Base-by-base conservation (phyloP, 1,140 invertebrate species). In the Drosophila bocki region DNA sequence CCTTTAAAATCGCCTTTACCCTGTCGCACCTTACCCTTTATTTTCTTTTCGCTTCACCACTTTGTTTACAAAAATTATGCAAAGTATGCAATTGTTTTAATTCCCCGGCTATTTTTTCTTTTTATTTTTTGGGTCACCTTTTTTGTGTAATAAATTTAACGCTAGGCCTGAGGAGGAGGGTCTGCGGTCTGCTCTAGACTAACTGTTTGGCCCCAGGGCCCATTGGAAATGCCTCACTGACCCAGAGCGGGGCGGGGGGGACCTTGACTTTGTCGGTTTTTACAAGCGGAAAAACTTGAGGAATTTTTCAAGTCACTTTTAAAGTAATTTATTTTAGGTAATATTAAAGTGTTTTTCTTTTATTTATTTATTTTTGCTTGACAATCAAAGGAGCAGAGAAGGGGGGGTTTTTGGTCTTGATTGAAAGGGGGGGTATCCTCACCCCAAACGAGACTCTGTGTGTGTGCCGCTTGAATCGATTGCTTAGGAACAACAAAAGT, bases 61-160 rank as follows among this genome's bases (percentile, higher is more conserved):
- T 86, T 86, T 86, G 83, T 86, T 86, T 86, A 86, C 82, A 86
- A 59, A 82, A 86, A 86, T 86, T 86, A 86, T 86, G 78, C 82
- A 86, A 86, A 86, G 75, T 69, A 82, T 82, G 82, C 82, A 86
- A 86, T 86, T 86, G 82, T 82, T 86, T 86, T 86, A 82, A 82
- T 86, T 85, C 75, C 44, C 57, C 51, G 19, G 53, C n/a, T 61
- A 29, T 42, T 29, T 33, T 50, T 26, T 32, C 58, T 41, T 35
- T 68, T 19, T 37, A 32, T 35, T 72, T 84, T 80, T 72, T 44
- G 69, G 76, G 69, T 51, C 75, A 74, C 53, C 50, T 56, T 58
- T 71, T 82, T 83, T 80, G 53, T 58, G 82, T 45, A 85, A 85
- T 86, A 85, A 85, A 85, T 85, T 85, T 82, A 85, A 86, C 83